Conservation (phyloP, 2,797 vertebrate species). For the Vespertilio murinus region DNA sequence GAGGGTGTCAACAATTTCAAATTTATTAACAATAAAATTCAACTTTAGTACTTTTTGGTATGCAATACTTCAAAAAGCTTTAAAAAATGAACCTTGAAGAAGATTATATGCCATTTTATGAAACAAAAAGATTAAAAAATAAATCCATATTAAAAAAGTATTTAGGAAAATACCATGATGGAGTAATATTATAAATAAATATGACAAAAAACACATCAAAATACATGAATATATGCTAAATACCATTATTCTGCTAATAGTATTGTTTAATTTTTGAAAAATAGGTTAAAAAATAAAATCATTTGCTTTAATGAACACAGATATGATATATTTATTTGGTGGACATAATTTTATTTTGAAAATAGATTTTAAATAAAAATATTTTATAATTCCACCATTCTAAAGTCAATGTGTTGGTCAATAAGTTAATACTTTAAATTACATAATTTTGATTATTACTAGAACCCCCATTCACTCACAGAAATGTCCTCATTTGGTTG, state of each 20-base stretch:
- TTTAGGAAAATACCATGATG: slow-evolving; percentile 28
- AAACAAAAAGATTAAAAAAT: slow-evolving; percentile 57
- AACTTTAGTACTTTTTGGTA: slow-evolving; percentile 18
- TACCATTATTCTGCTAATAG: slow-evolving; percentile 35
- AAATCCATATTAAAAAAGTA: slow-evolving; percentile 41
- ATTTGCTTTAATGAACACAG: slow-evolving; percentile 8
- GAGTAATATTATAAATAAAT: slow-evolving; percentile 35
- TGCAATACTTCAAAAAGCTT: slow-evolving; percentile 49
- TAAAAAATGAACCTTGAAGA: slow-evolving; percentile 36
- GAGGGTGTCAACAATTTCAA: slow-evolving; percentile 29
- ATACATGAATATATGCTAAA: slow-evolving; percentile 6
- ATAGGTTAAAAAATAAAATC: slow-evolving; percentile 20
- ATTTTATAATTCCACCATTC: not conserved
- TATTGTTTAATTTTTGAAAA: slow-evolving; percentile 40
- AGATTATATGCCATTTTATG: slow-evolving; percentile 43
- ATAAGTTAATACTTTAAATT: slow-evolving; percentile 19
- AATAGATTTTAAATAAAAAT: slow-evolving; percentile 37
- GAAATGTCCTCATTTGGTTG: not conserved
- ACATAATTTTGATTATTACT: not conserved
- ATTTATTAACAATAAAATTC: slow-evolving; percentile 57
- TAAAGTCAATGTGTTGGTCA: not conserved
- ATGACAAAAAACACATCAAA: slow-evolving; percentile 21
- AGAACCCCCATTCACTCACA: not conserved
- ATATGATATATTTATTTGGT: slow-evolving; percentile 23
- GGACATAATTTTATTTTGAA: slow-evolving; percentile 38